Evolutionary conservation across 1,140 invertebrate species (phyloP).

Genomic region (Sitobion miscanthi): DNA sequence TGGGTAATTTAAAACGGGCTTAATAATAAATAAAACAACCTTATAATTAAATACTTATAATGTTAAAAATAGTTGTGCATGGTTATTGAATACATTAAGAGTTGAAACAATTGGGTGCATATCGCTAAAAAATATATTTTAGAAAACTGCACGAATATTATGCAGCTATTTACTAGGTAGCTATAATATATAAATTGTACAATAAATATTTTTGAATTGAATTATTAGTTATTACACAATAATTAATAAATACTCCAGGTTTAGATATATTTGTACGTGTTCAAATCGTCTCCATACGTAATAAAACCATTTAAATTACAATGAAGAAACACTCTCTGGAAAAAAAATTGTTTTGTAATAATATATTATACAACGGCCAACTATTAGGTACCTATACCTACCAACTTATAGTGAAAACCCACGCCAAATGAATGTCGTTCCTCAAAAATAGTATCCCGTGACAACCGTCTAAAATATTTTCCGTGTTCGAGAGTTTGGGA

Average conservation of each 20-base stretch:
- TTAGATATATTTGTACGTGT: neutral
- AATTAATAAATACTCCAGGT: neutral
- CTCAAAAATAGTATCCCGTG: neutral
- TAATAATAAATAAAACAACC: neutral
- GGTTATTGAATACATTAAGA: neutral
- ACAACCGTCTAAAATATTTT: slow-evolving; percentile 47
- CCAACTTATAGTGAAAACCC: neutral
- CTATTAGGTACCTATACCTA: neutral
- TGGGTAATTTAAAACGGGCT: neutral
- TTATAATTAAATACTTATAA: neutral
- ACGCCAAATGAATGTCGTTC: neutral
- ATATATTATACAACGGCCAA: neutral
- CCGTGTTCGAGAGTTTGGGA: neutral
- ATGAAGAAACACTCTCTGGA: neutral
- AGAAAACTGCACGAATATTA: neutral
- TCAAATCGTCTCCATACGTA: neutral
- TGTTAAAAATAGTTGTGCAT: neutral
- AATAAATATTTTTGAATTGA: neutral
- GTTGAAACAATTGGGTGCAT: neutral
- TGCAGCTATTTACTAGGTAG: neutral
- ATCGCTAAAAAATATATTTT: neutral
- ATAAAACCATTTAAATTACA: neutral
- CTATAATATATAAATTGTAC: neutral
- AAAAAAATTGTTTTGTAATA: neutral
- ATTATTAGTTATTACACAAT: neutral